Evolutionary conservation across 2,113 vertebrate species (phyloP).

Genomic region (Epinephelus lanceolatus): DNA sequence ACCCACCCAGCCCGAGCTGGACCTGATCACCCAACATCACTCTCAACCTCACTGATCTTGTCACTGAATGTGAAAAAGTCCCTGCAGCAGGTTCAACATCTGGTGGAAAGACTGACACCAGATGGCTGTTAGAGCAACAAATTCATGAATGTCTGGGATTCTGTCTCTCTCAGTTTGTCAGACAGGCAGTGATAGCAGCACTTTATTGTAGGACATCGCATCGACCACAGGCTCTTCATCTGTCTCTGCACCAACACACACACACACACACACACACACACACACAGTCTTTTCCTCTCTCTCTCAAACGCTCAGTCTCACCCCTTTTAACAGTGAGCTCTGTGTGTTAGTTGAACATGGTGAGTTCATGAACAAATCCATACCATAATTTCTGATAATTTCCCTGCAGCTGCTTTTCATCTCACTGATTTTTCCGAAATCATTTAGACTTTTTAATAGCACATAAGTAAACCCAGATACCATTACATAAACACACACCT

Average conservation of each 20-base stretch:
- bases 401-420: slow-evolving; percentile 43
- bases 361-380: slow-evolving; percentile 29
- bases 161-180: too few species aligned
- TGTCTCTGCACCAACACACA: slow-evolving; percentile 31
- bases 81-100: neutral
- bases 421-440: slow-evolving; percentile 41
- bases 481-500: slow-evolving; percentile 12
- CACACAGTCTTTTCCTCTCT: neutral
- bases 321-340: neutral
- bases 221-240: slow-evolving; percentile 12
- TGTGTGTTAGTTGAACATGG: neutral
- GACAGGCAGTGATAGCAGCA: slow-evolving; percentile 1
- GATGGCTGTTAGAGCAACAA: too few species aligned
- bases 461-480: slow-evolving; percentile 52
- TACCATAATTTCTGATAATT: slow-evolving; percentile 23
- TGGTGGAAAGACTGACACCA: neutral
- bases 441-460: slow-evolving; percentile 43
- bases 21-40: too few species aligned
- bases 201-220: slow-evolving; percentile 42
- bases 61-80: too few species aligned
- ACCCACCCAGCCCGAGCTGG: too few species aligned
- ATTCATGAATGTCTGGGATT: too few species aligned
- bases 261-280: neutral
- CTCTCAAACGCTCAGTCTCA: neutral
- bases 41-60: too few species aligned